These are phyloP conservation scores for Odontamblyopus rebecca DNA, from an alignment of 2,797 vertebrate species.

Conservation along the genomic window DNA sequence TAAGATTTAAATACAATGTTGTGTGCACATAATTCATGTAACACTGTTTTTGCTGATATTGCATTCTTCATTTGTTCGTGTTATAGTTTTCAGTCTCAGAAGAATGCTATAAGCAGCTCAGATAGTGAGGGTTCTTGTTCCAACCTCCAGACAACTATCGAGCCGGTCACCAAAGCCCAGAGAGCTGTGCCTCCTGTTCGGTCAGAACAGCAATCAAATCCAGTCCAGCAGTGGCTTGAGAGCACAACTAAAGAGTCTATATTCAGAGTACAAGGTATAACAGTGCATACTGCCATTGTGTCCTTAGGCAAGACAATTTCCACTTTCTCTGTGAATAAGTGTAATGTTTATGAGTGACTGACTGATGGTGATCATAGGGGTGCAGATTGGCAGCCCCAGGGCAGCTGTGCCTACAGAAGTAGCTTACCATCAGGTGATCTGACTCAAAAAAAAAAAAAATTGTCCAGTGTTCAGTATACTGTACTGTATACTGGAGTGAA, in stretches of 20 bases:
- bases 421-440: background rate
- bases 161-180: conserved; percentile 26
- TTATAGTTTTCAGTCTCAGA: conserved; percentile 42
- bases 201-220: conserved; percentile 27
- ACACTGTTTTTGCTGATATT: background rate
- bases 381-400: background rate
- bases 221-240: conserved; percentile 60
- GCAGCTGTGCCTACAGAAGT: background rate
- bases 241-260: conserved; percentile 52
- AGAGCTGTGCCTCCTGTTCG: conserved; percentile 27
- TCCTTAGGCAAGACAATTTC: background rate
- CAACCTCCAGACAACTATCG: conserved; percentile 64
- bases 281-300: background rate
- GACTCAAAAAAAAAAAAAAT: too few relatives aligned
- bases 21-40: background rate
- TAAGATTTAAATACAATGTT: background rate
- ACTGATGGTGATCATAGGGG: background rate
- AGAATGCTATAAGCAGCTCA: conserved; percentile 50
- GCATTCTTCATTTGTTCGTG: background rate
- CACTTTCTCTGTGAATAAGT: background rate
- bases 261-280: conserved; percentile 38
- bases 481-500: too few relatives aligned
- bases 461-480: too few relatives aligned
- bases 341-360: background rate
- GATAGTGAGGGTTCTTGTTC: conserved; percentile 70